phyloP scores from a whole-genome alignment of 2,797 vertebrate species.

The Pyrocephalus nanus region DNA sequence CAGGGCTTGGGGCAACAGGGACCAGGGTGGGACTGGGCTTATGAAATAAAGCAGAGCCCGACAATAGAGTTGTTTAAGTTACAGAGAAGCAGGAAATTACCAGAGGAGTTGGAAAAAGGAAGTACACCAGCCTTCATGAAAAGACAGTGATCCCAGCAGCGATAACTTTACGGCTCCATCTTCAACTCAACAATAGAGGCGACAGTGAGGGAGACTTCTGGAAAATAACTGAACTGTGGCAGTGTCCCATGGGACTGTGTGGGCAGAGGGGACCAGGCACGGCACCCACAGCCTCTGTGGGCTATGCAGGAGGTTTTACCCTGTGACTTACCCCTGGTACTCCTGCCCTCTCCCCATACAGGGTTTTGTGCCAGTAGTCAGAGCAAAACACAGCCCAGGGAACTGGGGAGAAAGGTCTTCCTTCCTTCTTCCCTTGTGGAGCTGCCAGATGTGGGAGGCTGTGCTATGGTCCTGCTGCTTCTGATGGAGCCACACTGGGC shows the following conservation, averaged over 20 bases:
- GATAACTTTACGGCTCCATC: background rate
- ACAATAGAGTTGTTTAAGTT: constrained; percentile 20
- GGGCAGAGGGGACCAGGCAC: background rate
- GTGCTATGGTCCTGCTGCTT: background rate
- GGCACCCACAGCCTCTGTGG: rapidly evolving
- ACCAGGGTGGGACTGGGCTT: background rate
- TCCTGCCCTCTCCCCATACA: background rate
- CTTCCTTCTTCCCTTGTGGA: background rate
- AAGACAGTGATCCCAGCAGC: background rate
- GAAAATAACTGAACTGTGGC: background rate
- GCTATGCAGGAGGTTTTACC: background rate
- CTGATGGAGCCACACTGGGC: rapidly evolving
- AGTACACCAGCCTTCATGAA: background rate
- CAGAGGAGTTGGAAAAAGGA: constrained; percentile 3
- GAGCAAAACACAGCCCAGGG: background rate
- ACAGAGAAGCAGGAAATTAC: constrained; percentile 46
- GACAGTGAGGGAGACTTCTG: background rate
- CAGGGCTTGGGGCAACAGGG: background rate
- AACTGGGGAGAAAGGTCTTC: rapidly evolving
- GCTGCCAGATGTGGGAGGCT: background rate
- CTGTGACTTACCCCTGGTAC: rapidly evolving
- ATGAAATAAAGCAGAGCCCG: background rate
- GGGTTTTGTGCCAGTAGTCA: background rate
- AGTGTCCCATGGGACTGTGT: rapidly evolving
- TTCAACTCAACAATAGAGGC: background rate